These are phyloP conservation scores for Monochamus alternatus DNA, from an alignment of 2,888 invertebrate species.

Conservation along the genomic window DNA sequence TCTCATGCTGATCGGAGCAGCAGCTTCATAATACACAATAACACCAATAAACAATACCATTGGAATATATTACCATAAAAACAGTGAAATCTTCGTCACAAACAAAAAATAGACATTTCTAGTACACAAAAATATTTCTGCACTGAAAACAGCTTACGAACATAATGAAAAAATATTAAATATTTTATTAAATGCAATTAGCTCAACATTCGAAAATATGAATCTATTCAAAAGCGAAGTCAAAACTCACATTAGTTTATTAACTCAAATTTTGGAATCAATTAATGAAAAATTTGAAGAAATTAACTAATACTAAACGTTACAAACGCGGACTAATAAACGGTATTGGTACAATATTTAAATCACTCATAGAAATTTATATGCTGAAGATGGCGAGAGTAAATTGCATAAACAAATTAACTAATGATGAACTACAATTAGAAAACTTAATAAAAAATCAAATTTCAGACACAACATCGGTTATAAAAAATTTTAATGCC, in stretches of 20 bases:
- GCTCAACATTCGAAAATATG: constrained; percentile 3
- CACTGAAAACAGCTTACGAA: not conserved
- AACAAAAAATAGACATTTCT: constrained; percentile 15
- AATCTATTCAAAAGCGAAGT: too few species aligned
- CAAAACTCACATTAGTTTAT: too few species aligned
- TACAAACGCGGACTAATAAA: too few species aligned
- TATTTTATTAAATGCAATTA: not conserved
- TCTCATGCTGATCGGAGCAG: too few species aligned
- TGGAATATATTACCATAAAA: too few species aligned
- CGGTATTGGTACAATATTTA: too few species aligned
- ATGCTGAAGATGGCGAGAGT: too few species aligned
- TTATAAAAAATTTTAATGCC: not conserved
- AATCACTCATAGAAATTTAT: too few species aligned
- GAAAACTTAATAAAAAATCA: constrained; percentile 21
- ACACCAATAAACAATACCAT: too few species aligned
- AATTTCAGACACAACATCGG: constrained; percentile 21
- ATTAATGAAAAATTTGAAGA: too few species aligned
- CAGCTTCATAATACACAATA: too few species aligned
- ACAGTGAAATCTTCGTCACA: not conserved
- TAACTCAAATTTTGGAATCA: not conserved
- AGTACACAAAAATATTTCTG: not conserved
- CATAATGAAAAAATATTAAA: constrained; percentile 26
- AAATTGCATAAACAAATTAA: not conserved
- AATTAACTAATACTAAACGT: too few species aligned
- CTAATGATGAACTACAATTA: not conserved